Percentiles rank a stretch among this genome's conserved stretches.
phyloP scores from a whole-genome alignment of 2,113 vertebrate species.

The Acrocephalus arundinaceus region DNA sequence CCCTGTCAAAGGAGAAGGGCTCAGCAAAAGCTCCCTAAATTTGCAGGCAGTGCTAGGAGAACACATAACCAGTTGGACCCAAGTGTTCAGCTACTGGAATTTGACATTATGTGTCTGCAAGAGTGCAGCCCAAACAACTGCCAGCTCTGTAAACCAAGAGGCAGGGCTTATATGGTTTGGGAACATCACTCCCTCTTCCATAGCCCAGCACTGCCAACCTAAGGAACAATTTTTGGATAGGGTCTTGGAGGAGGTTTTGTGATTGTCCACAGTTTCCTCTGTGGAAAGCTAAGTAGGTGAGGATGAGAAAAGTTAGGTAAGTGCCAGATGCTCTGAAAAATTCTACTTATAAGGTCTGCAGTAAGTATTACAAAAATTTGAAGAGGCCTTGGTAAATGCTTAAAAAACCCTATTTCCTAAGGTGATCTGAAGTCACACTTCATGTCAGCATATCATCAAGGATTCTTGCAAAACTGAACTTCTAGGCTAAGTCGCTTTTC shows the following conservation, averaged over 20 bases:
- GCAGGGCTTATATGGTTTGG: background rate
- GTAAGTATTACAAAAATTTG: background rate
- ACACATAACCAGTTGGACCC: background rate
- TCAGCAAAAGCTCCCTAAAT: background rate
- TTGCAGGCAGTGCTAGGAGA: background rate
- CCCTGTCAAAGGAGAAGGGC: background rate
- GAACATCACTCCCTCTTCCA: background rate
- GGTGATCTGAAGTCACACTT: background rate
- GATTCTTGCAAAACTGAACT: background rate
- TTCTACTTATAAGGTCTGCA: background rate
- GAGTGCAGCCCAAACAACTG: background rate
- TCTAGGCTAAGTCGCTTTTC: background rate
- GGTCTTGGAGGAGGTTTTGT: background rate
- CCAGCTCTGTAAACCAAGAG: background rate
- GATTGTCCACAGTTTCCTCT: background rate
- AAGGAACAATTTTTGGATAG: background rate
- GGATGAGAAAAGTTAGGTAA: background rate
- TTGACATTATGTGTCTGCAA: background rate
- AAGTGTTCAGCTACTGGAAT: background rate
- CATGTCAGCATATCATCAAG: background rate
- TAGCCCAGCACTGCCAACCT: background rate
- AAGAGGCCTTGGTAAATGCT: background rate
- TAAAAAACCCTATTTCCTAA: background rate
- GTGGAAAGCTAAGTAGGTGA: background rate
- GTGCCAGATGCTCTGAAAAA: background rate